These are phyloP conservation scores for Merops nubicus DNA, from an alignment of 2,113 vertebrate species.

Conservation along the genomic window DNA sequence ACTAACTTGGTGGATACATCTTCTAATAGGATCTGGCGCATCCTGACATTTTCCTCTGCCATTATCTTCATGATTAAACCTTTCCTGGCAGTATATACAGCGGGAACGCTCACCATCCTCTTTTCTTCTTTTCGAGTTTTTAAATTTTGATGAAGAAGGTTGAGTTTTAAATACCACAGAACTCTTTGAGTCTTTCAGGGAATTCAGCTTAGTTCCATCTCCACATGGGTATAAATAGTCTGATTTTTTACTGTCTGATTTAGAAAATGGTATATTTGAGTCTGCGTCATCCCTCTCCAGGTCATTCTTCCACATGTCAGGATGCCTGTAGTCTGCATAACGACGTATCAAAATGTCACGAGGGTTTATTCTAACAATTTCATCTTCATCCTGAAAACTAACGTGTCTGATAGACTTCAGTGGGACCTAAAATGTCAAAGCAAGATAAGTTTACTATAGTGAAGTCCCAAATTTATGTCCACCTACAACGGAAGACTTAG, in stretches of 20 bases:
- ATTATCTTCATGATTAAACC: conserved; percentile 99
- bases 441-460: not conserved
- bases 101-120: conserved; percentile 97
- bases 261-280: conserved; percentile 86
- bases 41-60: conserved; percentile 96
- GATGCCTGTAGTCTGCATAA: conserved; percentile 98
- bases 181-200: conserved; percentile 84
- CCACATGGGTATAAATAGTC: conserved; percentile 88
- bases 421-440: conserved; percentile 77
- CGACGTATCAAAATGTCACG: conserved; percentile 95
- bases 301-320: conserved; percentile 93
- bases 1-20: conserved; percentile 98
- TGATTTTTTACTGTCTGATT: conserved; percentile 92
- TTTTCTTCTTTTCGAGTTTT: conserved; percentile 91
- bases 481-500: not conserved
- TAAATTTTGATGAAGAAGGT: conserved; percentile 89
- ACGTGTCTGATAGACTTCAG: conserved; percentile 90
- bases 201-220: conserved; percentile 88
- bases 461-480: not conserved
- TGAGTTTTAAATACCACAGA: conserved; percentile 90
- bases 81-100: conserved; percentile 97
- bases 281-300: conserved; percentile 88
- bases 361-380: conserved; percentile 98
- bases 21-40: conserved; percentile 95
- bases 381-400: conserved; percentile 97